phyloP scores from a whole-genome alignment of 2,797 vertebrate species.

The Pangasius larnaudii region DNA sequence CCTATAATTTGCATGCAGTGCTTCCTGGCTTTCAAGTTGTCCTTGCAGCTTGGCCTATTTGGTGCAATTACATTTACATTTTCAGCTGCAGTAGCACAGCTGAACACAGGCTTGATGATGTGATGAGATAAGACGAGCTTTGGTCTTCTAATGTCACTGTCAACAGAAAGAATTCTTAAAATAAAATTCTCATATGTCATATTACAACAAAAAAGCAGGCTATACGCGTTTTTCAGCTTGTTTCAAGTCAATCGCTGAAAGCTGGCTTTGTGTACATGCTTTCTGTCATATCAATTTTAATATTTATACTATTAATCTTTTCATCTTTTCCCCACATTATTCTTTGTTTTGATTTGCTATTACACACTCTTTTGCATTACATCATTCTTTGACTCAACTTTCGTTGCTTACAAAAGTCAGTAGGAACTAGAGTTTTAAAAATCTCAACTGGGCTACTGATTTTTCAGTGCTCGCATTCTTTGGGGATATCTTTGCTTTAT shows the following conservation, averaged over 20 bases:
- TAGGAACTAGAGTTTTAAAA: neutral
- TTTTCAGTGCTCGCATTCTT: neutral
- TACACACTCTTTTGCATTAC: conserved; percentile 5
- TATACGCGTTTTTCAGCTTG: neutral
- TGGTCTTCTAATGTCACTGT: conserved; percentile 13
- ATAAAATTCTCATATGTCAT: neutral
- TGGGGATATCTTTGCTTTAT: neutral
- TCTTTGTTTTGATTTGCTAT: neutral
- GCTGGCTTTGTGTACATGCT: neutral
- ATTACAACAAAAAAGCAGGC: neutral
- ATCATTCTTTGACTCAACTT: conserved; percentile 25
- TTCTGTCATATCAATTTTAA: neutral
- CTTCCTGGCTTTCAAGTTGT: neutral
- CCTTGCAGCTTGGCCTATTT: conserved; percentile 7
- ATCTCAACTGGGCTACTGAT: neutral
- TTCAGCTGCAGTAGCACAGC: neutral
- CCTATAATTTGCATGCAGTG: neutral
- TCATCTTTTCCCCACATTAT: neutral
- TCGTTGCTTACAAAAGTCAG: neutral
- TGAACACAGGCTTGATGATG: neutral
- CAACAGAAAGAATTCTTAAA: neutral
- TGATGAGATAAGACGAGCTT: neutral
- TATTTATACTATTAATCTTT: neutral
- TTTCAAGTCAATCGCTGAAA: neutral
- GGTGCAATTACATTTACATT: conserved; percentile 16